Evolutionary conservation across 2,113 vertebrate species (phyloP), one percentile per base, ranked within the genome.

Genomic region (Syrrhaptes paradoxus): DNA sequence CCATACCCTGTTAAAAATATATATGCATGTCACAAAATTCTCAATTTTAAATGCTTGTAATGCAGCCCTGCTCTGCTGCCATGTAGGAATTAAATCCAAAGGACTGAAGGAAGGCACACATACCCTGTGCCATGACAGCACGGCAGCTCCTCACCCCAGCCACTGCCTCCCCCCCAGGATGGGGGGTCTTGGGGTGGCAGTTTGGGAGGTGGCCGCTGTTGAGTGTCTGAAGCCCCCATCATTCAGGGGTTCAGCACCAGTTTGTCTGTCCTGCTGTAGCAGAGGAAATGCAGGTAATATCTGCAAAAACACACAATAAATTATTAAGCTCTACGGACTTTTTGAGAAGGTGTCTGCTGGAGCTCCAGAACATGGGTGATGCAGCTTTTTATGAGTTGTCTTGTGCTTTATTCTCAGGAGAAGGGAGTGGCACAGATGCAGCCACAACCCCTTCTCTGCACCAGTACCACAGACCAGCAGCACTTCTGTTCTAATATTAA

Each of bases 1-100:
- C 41, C 1, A 5, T 0, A 0, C 54, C 51, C 57, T 19, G 25
- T 17, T 68, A 57, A 25, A 77, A 57, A 87, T 7, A 17, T 3
- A 29, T 7, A 22, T 1, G 3, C 13, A 2, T 1, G 5, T 4
- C 4, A 28, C 13, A 48, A 46, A 4, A 18, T 13, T 13, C 38
- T n/a, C 11, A 3, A 4, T 21, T 58, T 41, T 18, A 68, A 36
- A 58, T 13, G 13, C 25, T 58, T 34, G 17, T 31, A 20, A 9
- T 0, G 3, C 51, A 48, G 57, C 34, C 32, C 49, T 8, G 28
- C 43, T 17, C 48, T 17, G 54, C 61, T 81, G 83, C 68, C 2
- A 1, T 13, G 28, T 9, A 11, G 77, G 71, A 58, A 26, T 46
- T 38, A 25, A 71, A 63, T 16, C 32, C 63, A 26, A 68, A 57